Evolutionary conservation across 2,888 invertebrate species (phyloP), one percentile per base, ranked within the genome.

Genomic region (Thymelicus sylvestris): DNA sequence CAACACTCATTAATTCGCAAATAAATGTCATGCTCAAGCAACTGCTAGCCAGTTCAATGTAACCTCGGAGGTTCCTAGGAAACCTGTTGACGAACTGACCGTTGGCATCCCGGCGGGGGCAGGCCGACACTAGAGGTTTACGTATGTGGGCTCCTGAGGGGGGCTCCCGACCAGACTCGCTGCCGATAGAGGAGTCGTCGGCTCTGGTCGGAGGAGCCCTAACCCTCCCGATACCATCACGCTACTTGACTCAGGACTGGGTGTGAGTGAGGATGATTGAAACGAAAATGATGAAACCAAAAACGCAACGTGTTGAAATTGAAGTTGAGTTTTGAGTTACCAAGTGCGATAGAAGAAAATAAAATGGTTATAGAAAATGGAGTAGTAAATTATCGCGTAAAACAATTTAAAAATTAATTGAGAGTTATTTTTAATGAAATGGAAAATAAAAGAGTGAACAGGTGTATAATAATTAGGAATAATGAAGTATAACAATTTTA

Each of bases 81-180:
- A 70, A 65, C 71, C 74, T 76, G 75, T 70, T 78, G 24, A 8
- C 41, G 47, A 82, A 92, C 91, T 90, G 89, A 91, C 92, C 92
- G 91, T 91, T 80, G 81, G 77, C 78, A 81, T 80, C 76, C 83
- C 89, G 91, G 90, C 90, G 91, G 88, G 89, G 86, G 83, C 81
- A 82, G 88, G 90, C 92, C 91, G 91, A 93, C 95, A 96, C 96
- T 97, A 97, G 95, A 98, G 97, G 96, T 98, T 98, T 93, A 98
- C 98, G 95, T 98, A 98, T 83, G 98, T 98, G 81, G 98, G 98
- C 94, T 97, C 97, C 94, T 97, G 97, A 75, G 96, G 96, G 81
- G 96, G 95, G 87, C 95, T 95, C 79, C 95, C 94, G 74, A 91
- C 90, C 77, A 92, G 86, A 76, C 88, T 85, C 59, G 87, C 86